Evolutionary conservation across 2,113 vertebrate genomes (phyloP), one percentile per base, ranked within the genome.

Genomic region (Gymnobelideus leadbeateri): DNA sequence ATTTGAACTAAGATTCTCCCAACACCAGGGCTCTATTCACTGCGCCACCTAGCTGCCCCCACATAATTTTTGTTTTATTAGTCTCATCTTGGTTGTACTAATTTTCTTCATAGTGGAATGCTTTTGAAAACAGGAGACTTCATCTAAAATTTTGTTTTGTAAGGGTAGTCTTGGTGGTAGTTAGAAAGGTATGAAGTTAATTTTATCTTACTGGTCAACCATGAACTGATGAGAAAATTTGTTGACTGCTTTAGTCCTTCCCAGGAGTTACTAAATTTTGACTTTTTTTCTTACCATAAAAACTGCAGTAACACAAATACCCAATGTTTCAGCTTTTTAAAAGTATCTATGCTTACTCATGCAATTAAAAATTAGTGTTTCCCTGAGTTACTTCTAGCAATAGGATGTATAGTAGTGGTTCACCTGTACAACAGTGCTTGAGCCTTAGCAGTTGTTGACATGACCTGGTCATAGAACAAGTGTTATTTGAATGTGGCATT

Each of bases 221-320:
- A 84, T 93, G 37, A 89, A 19, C 43, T 91, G 52, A 51, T 94
- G 89, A 84, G 92, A 89, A 91, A 95, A 47, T 92, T 77, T 96
- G 50, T 31, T n/a, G 28, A n/a, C 46, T 92, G 50, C 53, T 1
- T 90, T 50, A 94, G 24, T 95, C 84, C 89, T 94, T 91, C 43
- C 28, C 9, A 28, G 51, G 16, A 89, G 89, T 97, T 97, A 52
- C 16, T 52, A 96, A 96, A 96, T 96, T 96, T 96, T 97, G 90
- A 92, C 50, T 93, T 26, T 43, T 43, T 84, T 43, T 23, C n/a
- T 43, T 43, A 19, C 68, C 19, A 84, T 84, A 84, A 84, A 84
- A 23, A 43, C 16, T 43, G 5, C 4, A 43, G 37, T 68, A 77
- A 77, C 37, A 77, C 61, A 77, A 21, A 43, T 84, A 68, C 1